These are phyloP conservation scores for Drosophila recens DNA, from an alignment of 2,888 invertebrate genomes.

Conservation along the genomic window DNA sequence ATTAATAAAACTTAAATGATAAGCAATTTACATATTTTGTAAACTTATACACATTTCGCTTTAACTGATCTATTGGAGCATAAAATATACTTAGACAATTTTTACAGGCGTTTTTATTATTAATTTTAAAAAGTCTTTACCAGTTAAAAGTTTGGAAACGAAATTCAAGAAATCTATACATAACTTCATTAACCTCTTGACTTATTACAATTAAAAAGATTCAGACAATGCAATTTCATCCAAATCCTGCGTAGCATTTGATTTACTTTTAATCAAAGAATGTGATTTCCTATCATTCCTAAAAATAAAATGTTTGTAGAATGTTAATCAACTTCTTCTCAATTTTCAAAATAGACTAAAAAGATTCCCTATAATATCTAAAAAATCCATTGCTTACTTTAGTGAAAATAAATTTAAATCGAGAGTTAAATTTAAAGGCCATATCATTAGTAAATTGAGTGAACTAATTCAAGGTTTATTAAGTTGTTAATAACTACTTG, in stretches of 20 bases:
- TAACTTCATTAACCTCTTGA: too few relatives aligned
- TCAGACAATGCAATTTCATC: too few relatives aligned
- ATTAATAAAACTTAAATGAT: too few relatives aligned
- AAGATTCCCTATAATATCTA: background rate
- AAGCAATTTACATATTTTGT: too few relatives aligned
- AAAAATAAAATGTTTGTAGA: too few relatives aligned
- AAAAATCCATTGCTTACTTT: background rate
- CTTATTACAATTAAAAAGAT: too few relatives aligned
- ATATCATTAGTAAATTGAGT: background rate
- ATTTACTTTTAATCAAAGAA: background rate
- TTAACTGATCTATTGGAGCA: background rate
- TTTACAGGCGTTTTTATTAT: background rate
- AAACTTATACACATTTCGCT: background rate
- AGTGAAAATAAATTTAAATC: background rate
- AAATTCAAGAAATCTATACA: background rate
- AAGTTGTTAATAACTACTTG: slow-evolving; percentile 25
- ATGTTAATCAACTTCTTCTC: too few relatives aligned
- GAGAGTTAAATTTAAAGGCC: background rate
- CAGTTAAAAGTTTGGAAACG: background rate
- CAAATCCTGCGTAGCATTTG: too few relatives aligned
- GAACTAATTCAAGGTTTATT: slow-evolving; percentile 13
- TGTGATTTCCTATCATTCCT: too few relatives aligned
- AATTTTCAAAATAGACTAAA: background rate
- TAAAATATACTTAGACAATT: background rate
- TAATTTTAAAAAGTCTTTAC: too few relatives aligned